Base-by-base conservation (phyloP, 2,888 invertebrate genomes). In the Brassicogethes aeneus region DNA sequence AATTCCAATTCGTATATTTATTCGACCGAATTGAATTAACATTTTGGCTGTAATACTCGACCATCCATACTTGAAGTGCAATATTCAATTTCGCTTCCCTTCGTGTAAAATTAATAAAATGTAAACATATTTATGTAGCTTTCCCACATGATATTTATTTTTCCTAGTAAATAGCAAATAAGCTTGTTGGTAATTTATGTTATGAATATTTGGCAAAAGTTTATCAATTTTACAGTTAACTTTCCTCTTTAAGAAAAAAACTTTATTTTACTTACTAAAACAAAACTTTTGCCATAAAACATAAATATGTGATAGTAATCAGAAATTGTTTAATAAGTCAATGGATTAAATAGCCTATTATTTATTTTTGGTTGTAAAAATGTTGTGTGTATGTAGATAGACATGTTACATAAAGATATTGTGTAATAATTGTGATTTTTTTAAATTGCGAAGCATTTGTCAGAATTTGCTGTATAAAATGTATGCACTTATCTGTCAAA, bases 11-110 rank as follows among this genome's bases (percentile, higher is more conserved):
- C 40, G 16, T 41, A 42, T 46, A 50, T 46, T 46, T 43, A 40
- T 43, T 45, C 46, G 45, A 42, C 50, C 51, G 50, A 50, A 51
- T 51, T 50, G 45, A 43, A 41, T 39, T 23, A 23, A 23, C 23
- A 7, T 23, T 48, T 14, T 44, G 54, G 52, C 54, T 55, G 56
- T 56, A 53, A 56, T 35, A 15, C 35, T 37, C 38, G 42, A 53
- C 56, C 55, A 52, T 56, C 55, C 53, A 52, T 44, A 37, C 43
- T 39, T 41, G 40, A 52, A 53, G 55, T 57, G 55, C 56, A 57
- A 57, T 57, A 56, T 47, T 31, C n/a, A n/a, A n/a, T n/a, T 7
- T 23, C 10, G 23, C 23, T 23, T 23, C 23, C 23, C 10, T 23
- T 23, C n/a, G n/a, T n/a, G n/a, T n/a, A n/a, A n/a, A n/a, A n/a